Base-by-base conservation (phyloP, 2,888 invertebrate species). In the Tanaodytes sp. region DNA sequence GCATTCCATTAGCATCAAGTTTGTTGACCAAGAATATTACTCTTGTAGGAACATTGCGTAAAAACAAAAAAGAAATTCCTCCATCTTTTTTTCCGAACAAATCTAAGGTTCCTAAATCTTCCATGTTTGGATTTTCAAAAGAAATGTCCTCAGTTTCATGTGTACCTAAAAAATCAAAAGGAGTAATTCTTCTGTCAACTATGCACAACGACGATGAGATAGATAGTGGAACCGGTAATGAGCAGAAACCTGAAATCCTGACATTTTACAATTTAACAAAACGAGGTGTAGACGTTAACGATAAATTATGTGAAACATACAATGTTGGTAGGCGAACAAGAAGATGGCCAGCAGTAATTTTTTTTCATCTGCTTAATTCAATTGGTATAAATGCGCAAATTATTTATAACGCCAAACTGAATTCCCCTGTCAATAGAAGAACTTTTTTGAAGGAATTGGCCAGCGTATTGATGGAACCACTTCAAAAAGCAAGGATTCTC, bases 111-210 rank as follows among this genome's bases (percentile, higher is more conserved):
- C 1, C 11, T 11, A 31, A 45, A 6, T 15, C 20, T n/a, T 30
- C 30, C 5, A 15, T 54, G 12, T 55, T 33, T 36, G 43, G 45
- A 19, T 43, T 43, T 23, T 33, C 12, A 23, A 63, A 61, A 15
- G 15, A 27, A n/a, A 40, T 16, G 3, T 65, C 63, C 1, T 64
- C 78, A 40, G 73, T 76, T 15, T 77, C 77, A 30, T 78, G 74
- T 58, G 74, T 77, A 54, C 75, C 78, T 42, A 77, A 79, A 74
- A 77, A 76, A 59, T 76, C 71, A 14, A 76, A 72, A 70, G 71
- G 49, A 68, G 69, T 72, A n/a, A 14, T 70, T 14, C 49, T 73
- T 12, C n/a, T 74, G 18, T 75, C 70, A 27, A 70, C 72, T 19
- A 59, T 74, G 52, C 67, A 71, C 49, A 55, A 59, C 45, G 58